Conservation (phyloP, 2,113 vertebrate genomes). For the Halichoeres trimaculatus region DNA sequence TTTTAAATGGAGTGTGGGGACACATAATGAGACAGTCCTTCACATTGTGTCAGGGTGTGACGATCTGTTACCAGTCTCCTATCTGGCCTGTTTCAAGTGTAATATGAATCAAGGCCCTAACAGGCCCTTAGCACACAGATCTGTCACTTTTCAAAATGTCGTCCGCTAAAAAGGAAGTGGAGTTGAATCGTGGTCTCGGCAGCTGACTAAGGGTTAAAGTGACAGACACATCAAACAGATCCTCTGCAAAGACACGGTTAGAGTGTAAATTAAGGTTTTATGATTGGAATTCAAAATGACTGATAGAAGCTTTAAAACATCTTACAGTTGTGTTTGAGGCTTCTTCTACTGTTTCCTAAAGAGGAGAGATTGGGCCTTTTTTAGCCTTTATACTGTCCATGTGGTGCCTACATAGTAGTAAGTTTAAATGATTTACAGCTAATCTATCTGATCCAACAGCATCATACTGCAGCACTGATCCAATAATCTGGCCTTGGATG, state of each 20-base stretch:
- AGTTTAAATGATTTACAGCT: no score
- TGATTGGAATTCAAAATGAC: not conserved
- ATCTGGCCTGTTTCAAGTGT: slow-evolving; percentile 71
- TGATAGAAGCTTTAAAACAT: not conserved
- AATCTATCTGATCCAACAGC: no score
- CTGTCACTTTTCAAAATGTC: slow-evolving; percentile 57
- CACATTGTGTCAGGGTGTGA: slow-evolving; percentile 75
- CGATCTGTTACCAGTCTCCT: slow-evolving; percentile 70
- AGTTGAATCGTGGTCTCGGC: slow-evolving; percentile 24
- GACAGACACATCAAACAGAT: slow-evolving; percentile 43
- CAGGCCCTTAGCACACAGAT: slow-evolving; percentile 60
- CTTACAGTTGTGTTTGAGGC: not conserved
- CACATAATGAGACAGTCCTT: slow-evolving; percentile 79
- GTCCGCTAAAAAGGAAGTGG: slow-evolving; percentile 49
- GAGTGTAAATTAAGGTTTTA: slow-evolving; percentile 22
- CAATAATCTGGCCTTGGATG: no score
- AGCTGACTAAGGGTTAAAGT: slow-evolving; percentile 2
- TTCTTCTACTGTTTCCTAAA: not conserved
- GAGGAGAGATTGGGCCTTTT: no score
- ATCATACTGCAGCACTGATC: no score
- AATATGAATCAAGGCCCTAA: slow-evolving; percentile 70
- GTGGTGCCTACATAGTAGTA: no score
- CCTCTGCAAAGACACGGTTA: not conserved
- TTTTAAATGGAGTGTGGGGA: slow-evolving; percentile 81
- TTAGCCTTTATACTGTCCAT: no score